Conservation (phyloP, 2,113 vertebrate genomes). For the Litocranius walleri region DNA sequence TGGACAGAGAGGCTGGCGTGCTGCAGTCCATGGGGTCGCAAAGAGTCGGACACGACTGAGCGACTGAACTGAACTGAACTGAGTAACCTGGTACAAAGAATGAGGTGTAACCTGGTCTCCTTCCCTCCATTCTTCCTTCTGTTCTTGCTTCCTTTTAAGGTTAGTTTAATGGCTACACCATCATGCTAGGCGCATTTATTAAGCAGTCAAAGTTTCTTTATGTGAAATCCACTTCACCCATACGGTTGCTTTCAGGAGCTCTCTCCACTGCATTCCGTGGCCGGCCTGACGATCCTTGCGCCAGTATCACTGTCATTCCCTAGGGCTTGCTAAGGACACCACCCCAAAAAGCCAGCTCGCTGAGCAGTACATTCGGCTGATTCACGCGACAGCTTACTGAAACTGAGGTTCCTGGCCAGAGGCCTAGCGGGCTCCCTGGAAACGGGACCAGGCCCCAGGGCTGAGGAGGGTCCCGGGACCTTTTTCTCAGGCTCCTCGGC, state of each 20-base stretch:
- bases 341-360: background rate
- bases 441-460: accelerated
- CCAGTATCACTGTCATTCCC: accelerated
- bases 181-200: background rate
- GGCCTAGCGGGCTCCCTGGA: accelerated
- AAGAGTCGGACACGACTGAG: background rate
- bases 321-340: background rate
- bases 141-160: background rate
- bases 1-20: background rate
- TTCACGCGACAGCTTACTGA: background rate
- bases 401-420: background rate
- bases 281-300: accelerated
- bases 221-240: background rate
- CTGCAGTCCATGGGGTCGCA: background rate
- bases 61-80: background rate
- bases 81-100: background rate
- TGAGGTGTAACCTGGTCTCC: background rate
- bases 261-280: accelerated
- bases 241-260: no score
- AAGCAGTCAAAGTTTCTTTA: background rate
- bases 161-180: background rate
- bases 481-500: accelerated
- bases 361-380: background rate
- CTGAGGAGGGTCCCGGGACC: accelerated
- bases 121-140: background rate